These are phyloP conservation scores for Glaucidium brasilianum DNA, from an alignment of 2,113 vertebrate species.

Conservation along the genomic window DNA sequence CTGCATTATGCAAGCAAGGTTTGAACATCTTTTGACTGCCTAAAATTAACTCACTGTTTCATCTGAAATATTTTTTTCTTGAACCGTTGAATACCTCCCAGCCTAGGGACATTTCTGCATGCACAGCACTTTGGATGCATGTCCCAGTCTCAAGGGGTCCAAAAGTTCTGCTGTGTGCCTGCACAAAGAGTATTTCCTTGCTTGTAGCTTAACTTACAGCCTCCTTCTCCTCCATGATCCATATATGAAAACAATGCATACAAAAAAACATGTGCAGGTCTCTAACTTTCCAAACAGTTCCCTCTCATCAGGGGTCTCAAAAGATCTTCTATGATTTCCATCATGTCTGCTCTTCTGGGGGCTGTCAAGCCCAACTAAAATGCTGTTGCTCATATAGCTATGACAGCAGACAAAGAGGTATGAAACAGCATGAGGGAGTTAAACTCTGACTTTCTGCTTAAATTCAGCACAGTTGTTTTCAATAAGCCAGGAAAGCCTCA, in stretches of 20 bases:
- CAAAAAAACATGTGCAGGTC: not conserved
- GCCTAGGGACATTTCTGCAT: not conserved
- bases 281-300: not conserved
- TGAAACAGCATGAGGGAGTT: not conserved
- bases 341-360: not conserved
- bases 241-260: not conserved
- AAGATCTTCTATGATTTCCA: not conserved
- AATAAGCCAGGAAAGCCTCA: not conserved
- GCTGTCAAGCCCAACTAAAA: not conserved
- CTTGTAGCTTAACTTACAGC: not conserved
- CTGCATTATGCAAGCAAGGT: not conserved
- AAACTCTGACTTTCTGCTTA: not conserved
- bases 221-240: not conserved
- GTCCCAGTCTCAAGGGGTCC: not conserved
- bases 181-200: fast-evolving
- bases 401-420: not conserved
- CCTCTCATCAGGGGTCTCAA: not conserved
- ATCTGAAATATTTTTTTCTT: not conserved
- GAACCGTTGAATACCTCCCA: not conserved
- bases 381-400: not conserved
- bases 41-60: not conserved
- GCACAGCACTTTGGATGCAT: fast-evolving
- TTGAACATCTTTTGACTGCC: not conserved
- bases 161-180: not conserved
- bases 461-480: not conserved